A percentile compares a stretch with the other conserved stretches of the same genome.
Conservation (phyloP, 64 coral and sea anemone genomes). For the Pocillopora verrucosa region DNA sequence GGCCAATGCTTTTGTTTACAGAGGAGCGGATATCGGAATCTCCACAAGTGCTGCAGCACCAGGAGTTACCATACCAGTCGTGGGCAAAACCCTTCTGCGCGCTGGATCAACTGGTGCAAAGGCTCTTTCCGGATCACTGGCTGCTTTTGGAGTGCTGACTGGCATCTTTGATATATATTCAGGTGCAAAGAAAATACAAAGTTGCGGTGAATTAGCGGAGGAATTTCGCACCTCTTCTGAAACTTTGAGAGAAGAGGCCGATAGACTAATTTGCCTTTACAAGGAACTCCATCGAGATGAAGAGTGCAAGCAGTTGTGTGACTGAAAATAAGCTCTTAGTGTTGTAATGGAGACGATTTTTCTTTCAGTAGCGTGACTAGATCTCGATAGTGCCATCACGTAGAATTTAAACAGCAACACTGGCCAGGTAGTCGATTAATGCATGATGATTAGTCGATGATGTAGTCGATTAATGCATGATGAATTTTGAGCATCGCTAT, state of each 20-base stretch:
- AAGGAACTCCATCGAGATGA: background rate
- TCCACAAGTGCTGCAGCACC: background rate
- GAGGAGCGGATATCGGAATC: too few species aligned
- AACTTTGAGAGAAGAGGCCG: background rate
- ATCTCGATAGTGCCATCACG: too few species aligned
- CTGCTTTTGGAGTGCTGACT: background rate
- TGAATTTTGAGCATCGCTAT: too few species aligned
- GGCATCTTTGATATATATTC: background rate
- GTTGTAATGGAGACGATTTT: too few species aligned
- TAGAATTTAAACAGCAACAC: too few species aligned
- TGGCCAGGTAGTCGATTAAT: background rate
- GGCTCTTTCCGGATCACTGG: background rate
- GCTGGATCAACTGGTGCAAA: constrained; percentile 30
- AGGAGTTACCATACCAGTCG: background rate
- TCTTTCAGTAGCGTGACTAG: too few species aligned
- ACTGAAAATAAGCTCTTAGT: too few species aligned
- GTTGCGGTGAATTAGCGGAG: background rate
- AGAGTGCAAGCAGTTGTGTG: too few species aligned
- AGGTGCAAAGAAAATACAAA: constrained; percentile 3
- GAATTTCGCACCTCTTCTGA: constrained; percentile 1
- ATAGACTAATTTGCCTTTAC: background rate
- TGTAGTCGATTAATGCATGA: too few species aligned
- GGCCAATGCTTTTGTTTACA: too few species aligned
- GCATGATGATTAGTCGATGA: too few species aligned
- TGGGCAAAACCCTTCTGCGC: background rate